Percentiles rank a stretch among this genome's conserved stretches.
Conservation (phyloP, 2,797 vertebrate species). For the Labeo calbasu region DNA sequence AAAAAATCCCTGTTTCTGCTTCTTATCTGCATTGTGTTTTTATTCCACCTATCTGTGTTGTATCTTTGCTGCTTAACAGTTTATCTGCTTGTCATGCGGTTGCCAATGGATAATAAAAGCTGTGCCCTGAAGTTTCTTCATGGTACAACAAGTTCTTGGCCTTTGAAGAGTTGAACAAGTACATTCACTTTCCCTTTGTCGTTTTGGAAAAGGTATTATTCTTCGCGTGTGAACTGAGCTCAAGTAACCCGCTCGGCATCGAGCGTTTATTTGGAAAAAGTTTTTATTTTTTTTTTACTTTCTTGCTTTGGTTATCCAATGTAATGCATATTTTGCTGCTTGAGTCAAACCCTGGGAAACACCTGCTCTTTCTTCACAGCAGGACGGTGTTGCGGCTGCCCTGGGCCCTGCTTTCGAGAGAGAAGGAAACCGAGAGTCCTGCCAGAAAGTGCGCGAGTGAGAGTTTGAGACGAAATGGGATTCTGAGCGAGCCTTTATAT, state of each 20-base stretch:
- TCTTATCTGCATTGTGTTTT: background rate
- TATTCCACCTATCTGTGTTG: background rate
- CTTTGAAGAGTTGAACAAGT: conserved; percentile 13
- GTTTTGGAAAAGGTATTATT: conserved; percentile 28
- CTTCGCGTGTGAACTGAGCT: conserved; percentile 23
- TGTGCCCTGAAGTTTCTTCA: background rate
- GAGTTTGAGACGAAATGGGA: conserved; percentile 78
- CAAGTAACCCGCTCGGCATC: conserved; percentile 1
- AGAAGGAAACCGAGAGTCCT: conserved; percentile 57
- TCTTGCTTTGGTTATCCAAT: conserved; percentile 36
- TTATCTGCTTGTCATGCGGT: background rate
- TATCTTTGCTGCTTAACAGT: background rate
- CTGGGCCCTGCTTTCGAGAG: conserved; percentile 48
- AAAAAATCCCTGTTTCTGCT: background rate
- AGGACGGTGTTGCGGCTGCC: conserved; percentile 50
- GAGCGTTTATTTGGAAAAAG: conserved; percentile 48
- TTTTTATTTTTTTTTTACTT: background rate
- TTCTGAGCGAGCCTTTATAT: conserved; percentile 85
- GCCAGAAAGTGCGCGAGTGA: conserved; percentile 57
- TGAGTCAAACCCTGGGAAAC: conserved; percentile 74
- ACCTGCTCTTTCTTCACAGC: conserved; percentile 72
- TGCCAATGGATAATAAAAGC: background rate
- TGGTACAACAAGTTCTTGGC: conserved; percentile 20
- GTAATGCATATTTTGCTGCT: conserved; percentile 65
- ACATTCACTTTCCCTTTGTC: conserved; percentile 31